Conservation (phyloP, 1,140 invertebrate species). For the Plectus sambesii region DNA sequence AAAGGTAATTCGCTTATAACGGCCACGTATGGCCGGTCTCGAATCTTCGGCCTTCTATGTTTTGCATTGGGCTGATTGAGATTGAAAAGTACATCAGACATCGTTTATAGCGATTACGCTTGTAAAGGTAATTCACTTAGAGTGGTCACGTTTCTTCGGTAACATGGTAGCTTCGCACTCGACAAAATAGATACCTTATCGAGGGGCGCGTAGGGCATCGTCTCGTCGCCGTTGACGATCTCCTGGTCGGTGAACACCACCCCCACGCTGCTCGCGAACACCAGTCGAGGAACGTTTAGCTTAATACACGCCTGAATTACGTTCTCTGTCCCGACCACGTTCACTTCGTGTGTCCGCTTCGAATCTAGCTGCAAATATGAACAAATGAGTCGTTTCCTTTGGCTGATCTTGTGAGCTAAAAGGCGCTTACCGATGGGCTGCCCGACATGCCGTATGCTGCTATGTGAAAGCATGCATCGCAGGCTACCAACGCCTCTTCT, state of each 20-base stretch:
- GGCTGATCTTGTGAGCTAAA: too few species aligned
- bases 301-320: conserved; percentile 18
- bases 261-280: conserved; percentile 27
- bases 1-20: too few species aligned
- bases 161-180: too few species aligned
- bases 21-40: too few species aligned
- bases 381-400: conserved; percentile 11
- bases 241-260: conserved; percentile 22
- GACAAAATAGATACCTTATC: too few species aligned
- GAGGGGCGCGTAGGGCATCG: conserved; percentile 16
- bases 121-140: too few species aligned
- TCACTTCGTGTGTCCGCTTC: conserved; percentile 16
- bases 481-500: conserved; percentile 19
- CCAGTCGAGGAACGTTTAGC: conserved; percentile 17
- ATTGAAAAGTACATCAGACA: too few species aligned
- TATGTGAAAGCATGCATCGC: conserved; percentile 31
- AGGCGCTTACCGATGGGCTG: conserved; percentile 22
- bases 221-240: conserved; percentile 21
- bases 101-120: too few species aligned
- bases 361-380: conserved; percentile 19
- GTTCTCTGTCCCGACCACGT: conserved; percentile 22
- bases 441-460: conserved; percentile 31
- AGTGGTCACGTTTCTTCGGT: too few species aligned
- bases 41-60: too few species aligned
- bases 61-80: too few species aligned